Base-by-base conservation (phyloP, 2,888 invertebrate genomes). In the Parelbella ahira region DNA sequence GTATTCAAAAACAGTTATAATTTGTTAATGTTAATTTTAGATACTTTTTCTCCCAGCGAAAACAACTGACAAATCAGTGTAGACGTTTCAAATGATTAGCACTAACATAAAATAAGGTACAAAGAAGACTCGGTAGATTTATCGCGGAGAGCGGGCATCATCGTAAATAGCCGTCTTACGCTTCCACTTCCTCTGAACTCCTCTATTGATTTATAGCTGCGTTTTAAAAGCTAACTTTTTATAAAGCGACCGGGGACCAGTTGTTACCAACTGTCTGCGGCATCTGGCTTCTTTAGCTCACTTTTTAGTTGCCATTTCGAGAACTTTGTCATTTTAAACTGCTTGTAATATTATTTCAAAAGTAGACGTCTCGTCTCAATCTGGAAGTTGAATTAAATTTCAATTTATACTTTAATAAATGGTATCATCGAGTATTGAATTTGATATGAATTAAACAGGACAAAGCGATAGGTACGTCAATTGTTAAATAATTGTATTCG, bases 211-310 rank as follows among this genome's bases (percentile, higher is more conserved):
- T 84, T 83, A 84, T 76, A 67, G 70, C 72, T 51, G 60, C 62
- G 75, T 75, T 83, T 82, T 81, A 81, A 82, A 81, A 80, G 79
- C 74, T 66, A 77, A 80, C 78, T 83, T 84, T 84, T 84, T 83
- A 76, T 75, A 76, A 71, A 79, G 69, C 74, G 70, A 74, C 73
- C 68, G 63, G 58, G 61, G 47, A 60, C 76, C 80, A 77, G 77
- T 84, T 84, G 84, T 84, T 84, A 64, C 73, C 73, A 83, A 84
- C 82, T 83, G 84, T 80, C 77, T 70, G 74, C 68, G 74, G 69
- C 84, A 86, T 84, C 83, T 84, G 84, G 79, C 63, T 72, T 70
- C 79, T 78, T 76, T 66, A 67, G 64, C 68, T 70, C 66, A 69
- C 73, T 80, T 81, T 80, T 80, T 75, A 76, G 68, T 68, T 58